These are phyloP conservation scores for Aethina tumida DNA, from an alignment of 1,140 invertebrate species.

Conservation along the genomic window DNA sequence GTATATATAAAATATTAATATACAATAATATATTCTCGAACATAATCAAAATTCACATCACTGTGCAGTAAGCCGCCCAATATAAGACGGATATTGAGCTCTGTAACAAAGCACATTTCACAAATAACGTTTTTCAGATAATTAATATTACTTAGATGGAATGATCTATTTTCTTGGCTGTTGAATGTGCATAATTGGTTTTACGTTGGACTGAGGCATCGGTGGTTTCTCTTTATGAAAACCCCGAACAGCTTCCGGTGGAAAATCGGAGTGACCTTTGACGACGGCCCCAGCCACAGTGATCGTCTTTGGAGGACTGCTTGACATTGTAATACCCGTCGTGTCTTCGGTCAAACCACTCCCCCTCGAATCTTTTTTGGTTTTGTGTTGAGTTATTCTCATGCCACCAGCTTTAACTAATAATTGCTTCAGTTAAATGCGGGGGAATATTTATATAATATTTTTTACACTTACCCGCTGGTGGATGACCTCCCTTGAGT, in stretches of 20 bases:
- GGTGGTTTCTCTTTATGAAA: conserved; percentile 65
- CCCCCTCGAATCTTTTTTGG: conserved; percentile 42
- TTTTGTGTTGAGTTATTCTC: conserved; percentile 83
- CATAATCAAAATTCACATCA: too few species aligned
- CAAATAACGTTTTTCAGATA: too few species aligned
- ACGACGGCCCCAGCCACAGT: conserved; percentile 68
- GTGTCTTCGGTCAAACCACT: conserved; percentile 33
- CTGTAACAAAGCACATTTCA: too few species aligned
- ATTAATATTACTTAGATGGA: too few species aligned
- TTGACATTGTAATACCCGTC: conserved; percentile 38
- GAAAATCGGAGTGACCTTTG: conserved; percentile 77
- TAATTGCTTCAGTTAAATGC: too few species aligned
- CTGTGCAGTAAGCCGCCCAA: too few species aligned
- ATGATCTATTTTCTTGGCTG: conserved; percentile 70
- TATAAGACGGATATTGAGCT: too few species aligned
- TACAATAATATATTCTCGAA: too few species aligned
- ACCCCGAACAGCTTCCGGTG: conserved; percentile 75
- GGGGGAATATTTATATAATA: too few species aligned
- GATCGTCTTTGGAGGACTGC: conserved; percentile 62
- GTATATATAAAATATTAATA: too few species aligned
- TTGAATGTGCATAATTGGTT: conserved; percentile 56
- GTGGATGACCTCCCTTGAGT: conserved; percentile 71
- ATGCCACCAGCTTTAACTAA: conserved; percentile 85
- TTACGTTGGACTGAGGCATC: conserved; percentile 47
- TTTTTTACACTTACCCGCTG: conserved; percentile 73